Evolutionary conservation across 1,140 invertebrate species (phyloP), one percentile per base, ranked within the genome.

Genomic region (Drosophila kurseongensis): DNA sequence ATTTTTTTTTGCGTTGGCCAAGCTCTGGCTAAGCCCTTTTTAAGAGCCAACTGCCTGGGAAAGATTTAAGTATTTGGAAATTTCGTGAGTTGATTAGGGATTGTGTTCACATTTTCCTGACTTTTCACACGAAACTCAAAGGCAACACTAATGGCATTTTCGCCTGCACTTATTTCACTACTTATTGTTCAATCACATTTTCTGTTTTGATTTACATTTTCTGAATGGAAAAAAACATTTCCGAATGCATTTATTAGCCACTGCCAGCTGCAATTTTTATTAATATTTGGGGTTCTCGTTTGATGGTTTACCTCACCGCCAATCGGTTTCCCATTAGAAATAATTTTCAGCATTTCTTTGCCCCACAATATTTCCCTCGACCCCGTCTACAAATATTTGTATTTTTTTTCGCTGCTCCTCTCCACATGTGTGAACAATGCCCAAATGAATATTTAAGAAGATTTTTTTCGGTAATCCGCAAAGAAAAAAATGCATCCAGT

Each of bases 11-110:
- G 32, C 27, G 14, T 14, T 61, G 40, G 40, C 42, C 54, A 1
- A 29, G 5, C 52, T 32, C 52, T 32, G 35, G 44, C 62, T 79
- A 83, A 80, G 60, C 65, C 63, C 55, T 63, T 80, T 83, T 74
- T 45, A 52, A 73, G 41, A 65, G 56, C 41, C 41, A 40, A 41
- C 29, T 42, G 27, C 18, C 63, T 61, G 78, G 66, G 52, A 40
- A 14, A 45, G 41, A 61, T 52, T 72, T 58, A 50, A 78, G 44
- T 23, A 23, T 85, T 56, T 5, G 8, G 8, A 29, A 42, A 73
- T 54, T 48, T 73, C 38, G 48, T 29, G 36, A 38, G 35, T 75
- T 61, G 44, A 72, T 72, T 72, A 36, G 42, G 7, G 6, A 58
- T 38, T 66, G 18, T 35, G 16, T 51, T 12, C 23, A 32, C 14